These are phyloP conservation scores for Gortyna flavago DNA, from an alignment of 2,888 invertebrate species.

Conservation along the genomic window DNA sequence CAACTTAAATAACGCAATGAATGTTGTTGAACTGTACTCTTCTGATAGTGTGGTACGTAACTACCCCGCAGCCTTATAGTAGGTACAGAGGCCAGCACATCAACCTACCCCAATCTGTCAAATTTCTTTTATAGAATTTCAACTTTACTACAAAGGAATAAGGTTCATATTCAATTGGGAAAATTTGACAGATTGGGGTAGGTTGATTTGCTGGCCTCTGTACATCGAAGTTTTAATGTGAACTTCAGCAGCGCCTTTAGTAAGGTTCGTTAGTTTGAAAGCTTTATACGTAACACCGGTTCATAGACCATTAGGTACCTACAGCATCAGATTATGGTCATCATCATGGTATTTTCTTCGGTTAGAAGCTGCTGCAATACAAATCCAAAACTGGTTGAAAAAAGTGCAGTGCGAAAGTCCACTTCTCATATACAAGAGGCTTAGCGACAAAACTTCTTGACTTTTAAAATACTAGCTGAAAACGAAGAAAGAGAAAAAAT, in stretches of 20 bases:
- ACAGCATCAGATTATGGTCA: background rate
- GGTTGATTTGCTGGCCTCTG: too few species aligned
- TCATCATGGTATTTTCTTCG: background rate
- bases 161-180: too few species aligned
- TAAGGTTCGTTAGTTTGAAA: background rate
- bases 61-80: background rate
- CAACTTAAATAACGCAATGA: background rate
- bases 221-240: background rate
- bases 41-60: background rate
- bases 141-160: too few species aligned
- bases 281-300: background rate
- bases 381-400: background rate
- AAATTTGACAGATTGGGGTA: too few species aligned
- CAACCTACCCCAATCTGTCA: too few species aligned
- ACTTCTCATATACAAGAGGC: background rate
- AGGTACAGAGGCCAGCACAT: too few species aligned
- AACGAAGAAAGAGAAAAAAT: conserved; percentile 5
- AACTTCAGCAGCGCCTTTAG: background rate
- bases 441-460: background rate
- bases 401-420: background rate
- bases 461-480: conserved; percentile 25
- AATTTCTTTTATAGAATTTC: too few species aligned
- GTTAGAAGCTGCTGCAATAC: background rate
- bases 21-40: background rate
- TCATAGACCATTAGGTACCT: too few species aligned